Evolutionary conservation across 2,113 vertebrate genomes (phyloP).

Genomic region (Tylochromis polylepis): DNA sequence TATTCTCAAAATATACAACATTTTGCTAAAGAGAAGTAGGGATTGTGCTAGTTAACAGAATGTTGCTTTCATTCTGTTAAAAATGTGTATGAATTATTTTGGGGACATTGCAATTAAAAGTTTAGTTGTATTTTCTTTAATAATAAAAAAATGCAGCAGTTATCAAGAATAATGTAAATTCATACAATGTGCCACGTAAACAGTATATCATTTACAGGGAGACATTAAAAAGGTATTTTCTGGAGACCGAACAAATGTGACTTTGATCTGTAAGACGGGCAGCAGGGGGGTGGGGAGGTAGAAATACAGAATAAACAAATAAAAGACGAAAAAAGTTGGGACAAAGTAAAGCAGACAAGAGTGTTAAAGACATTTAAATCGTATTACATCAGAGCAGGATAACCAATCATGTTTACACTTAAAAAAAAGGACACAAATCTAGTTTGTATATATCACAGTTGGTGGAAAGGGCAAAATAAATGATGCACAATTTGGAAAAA

Average conservation of each 20-base stretch:
- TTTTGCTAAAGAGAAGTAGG: background rate
- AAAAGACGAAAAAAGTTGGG: background rate
- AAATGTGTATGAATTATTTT: background rate
- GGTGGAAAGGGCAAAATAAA: background rate
- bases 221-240: constrained; percentile 28
- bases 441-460: background rate
- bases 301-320: background rate
- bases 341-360: background rate
- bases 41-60: background rate
- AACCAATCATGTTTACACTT: background rate
- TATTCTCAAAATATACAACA: background rate
- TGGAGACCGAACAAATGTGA: constrained; percentile 24
- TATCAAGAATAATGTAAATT: constrained; percentile 48
- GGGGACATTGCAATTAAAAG: background rate
- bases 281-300: background rate
- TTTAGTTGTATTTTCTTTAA: constrained; percentile 38
- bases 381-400: background rate
- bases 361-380: background rate
- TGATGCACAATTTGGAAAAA: background rate
- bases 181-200: constrained; percentile 1
- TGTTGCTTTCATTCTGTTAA: background rate
- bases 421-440: background rate
- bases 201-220: constrained; percentile 52
- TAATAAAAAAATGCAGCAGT: constrained; percentile 49
- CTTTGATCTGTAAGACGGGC: background rate